phyloP scores from a whole-genome alignment of 2,888 invertebrate species.

The Drosophila koepferae region DNA sequence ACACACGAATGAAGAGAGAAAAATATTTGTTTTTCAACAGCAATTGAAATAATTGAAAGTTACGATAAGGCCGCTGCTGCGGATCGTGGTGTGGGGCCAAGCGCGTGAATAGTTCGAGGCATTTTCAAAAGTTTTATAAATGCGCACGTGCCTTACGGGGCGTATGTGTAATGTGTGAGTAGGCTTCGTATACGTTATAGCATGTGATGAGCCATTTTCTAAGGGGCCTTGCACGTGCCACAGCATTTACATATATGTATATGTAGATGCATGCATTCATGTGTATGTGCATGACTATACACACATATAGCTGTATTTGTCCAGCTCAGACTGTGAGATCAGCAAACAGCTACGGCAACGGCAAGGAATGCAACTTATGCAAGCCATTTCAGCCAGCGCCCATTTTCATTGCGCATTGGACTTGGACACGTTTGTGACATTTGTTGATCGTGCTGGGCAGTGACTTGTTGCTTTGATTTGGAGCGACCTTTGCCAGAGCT shows the following conservation, averaged over 20 bases:
- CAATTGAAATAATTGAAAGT: conserved; percentile 31
- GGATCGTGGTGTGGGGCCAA: not conserved
- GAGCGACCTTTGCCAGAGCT: conserved; percentile 67
- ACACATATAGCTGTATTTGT: not conserved
- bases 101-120: conserved; percentile 28
- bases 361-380: conserved; percentile 49
- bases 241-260: not conserved
- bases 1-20: conserved; percentile 23
- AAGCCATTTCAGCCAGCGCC: conserved; percentile 42
- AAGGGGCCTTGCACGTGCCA: conserved; percentile 49
- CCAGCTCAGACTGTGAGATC: conserved; percentile 26
- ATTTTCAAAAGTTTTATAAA: conserved; percentile 27
- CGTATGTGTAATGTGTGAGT: conserved; percentile 51
- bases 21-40: conserved; percentile 8
- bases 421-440: conserved; percentile 66
- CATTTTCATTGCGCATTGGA: conserved; percentile 55
- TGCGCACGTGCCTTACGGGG: conserved; percentile 56
- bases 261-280: not conserved
- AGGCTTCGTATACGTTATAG: conserved; percentile 48
- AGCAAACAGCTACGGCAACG: conserved; percentile 20
- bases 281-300: not conserved
- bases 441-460: conserved; percentile 55
- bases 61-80: conserved; percentile 23
- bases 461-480: conserved; percentile 59
- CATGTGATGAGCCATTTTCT: conserved; percentile 44